These are phyloP conservation scores for Aldabrachelys gigantea DNA, from an alignment of 2,113 vertebrate genomes.

Conservation along the genomic window DNA sequence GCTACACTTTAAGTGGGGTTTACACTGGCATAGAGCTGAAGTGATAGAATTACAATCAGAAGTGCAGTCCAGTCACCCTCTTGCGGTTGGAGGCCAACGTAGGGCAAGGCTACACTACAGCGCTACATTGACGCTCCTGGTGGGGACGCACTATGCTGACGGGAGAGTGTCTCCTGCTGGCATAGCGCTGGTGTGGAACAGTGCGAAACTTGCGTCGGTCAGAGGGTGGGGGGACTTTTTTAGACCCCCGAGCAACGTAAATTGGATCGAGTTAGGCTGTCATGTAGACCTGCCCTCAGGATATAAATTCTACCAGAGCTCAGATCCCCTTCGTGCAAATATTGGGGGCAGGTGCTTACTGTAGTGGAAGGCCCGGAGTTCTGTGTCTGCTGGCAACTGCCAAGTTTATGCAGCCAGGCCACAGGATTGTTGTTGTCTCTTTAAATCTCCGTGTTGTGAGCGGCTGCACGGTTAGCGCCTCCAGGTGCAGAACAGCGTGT, in stretches of 20 bases:
- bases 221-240: not conserved
- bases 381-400: not conserved
- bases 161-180: too few relatives aligned
- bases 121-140: too few relatives aligned
- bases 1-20: not conserved
- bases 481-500: not conserved
- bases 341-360: too few relatives aligned
- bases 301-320: not conserved
- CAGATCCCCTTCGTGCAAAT: not conserved
- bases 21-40: not conserved
- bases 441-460: not conserved
- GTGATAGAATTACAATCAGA: not conserved
- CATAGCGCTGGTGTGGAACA: too few relatives aligned
- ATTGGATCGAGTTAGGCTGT: not conserved
- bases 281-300: not conserved
- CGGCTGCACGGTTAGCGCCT: not conserved
- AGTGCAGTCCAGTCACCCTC: not conserved
- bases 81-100: not conserved
- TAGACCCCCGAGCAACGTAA: not conserved
- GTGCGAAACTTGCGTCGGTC: too few relatives aligned
- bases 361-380: not conserved
- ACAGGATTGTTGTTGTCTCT: not conserved
- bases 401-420: not conserved
- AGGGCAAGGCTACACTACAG: not conserved
- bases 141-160: too few relatives aligned